These are phyloP conservation scores for Sturnus vulgaris DNA, from an alignment of 2,113 vertebrate species.

Conservation along the genomic window DNA sequence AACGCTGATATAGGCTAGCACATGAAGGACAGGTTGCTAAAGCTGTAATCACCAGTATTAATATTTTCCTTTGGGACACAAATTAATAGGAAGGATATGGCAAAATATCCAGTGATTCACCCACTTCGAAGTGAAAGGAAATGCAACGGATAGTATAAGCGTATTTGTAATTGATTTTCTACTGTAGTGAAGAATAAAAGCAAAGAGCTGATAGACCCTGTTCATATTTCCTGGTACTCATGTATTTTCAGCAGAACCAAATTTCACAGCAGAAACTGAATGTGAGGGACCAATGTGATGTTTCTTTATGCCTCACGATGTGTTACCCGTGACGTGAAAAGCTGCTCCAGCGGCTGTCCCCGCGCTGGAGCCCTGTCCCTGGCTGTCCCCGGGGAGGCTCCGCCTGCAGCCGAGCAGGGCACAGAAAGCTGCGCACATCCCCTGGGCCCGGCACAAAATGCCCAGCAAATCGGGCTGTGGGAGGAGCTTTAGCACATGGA, in stretches of 20 bases:
- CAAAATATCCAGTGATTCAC: not conserved
- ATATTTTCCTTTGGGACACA: not conserved
- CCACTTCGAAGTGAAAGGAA: not conserved
- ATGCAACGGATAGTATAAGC: not conserved
- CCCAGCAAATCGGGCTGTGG: not conserved
- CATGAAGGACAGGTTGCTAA: not conserved
- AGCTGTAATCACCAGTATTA: not conserved
- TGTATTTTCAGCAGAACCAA: not conserved
- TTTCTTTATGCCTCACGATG: accelerated
- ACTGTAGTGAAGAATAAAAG: not conserved
- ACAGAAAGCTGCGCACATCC: too few species aligned
- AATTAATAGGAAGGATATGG: not conserved
- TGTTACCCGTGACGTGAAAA: accelerated
- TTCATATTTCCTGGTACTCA: not conserved
- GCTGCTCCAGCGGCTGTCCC: accelerated
- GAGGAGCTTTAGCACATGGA: too few species aligned
- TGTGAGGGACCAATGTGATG: not conserved
- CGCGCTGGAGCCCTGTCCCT: not conserved
- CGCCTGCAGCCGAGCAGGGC: too few species aligned
- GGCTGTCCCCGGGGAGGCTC: too few species aligned
- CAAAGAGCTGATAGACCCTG: not conserved
- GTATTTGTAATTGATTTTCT: not conserved
- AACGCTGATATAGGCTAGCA: not conserved
- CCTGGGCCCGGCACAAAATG: too few species aligned
- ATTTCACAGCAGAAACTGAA: not conserved